A percentile compares a stretch with the other conserved stretches of the same genome.
Conservation (phyloP, 2,797 vertebrate species). For the Hemitrygon akajei region DNA sequence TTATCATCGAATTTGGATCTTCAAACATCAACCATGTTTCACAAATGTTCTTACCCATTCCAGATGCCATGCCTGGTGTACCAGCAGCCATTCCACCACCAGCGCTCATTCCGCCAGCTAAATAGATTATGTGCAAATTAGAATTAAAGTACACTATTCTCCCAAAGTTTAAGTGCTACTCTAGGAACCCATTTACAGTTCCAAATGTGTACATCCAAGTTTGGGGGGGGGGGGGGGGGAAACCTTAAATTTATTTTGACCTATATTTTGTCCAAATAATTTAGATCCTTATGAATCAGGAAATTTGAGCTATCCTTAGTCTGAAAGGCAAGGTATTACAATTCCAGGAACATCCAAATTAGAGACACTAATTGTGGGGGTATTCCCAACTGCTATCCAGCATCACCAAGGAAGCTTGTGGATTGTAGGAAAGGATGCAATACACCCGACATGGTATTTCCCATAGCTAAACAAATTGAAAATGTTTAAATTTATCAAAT, state of each 20-base stretch:
- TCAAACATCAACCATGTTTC: neutral
- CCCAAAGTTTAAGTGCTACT: neutral
- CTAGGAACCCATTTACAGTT: neutral
- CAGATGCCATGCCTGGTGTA: constrained; percentile 33
- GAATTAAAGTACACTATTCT: no score
- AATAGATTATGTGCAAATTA: constrained; percentile 22
- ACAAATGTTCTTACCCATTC: constrained; percentile 27
- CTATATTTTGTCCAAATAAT: neutral
- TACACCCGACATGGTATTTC: neutral
- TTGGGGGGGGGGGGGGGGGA: no score
- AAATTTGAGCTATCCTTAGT: neutral
- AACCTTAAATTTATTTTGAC: neutral
- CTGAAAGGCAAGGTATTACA: neutral
- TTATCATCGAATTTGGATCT: neutral
- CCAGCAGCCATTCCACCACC: constrained; percentile 28
- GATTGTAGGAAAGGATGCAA: neutral
- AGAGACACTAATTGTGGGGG: neutral
- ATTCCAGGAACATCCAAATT: neutral
- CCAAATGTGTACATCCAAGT: neutral
- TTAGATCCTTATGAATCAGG: neutral
- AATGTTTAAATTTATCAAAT: neutral
- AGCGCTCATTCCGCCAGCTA: constrained; percentile 23
- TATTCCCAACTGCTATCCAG: neutral
- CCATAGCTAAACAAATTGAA: neutral
- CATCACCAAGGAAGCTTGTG: neutral